These are phyloP conservation scores for Solen grandis DNA, from an alignment of 1,140 invertebrate species.

Conservation along the genomic window DNA sequence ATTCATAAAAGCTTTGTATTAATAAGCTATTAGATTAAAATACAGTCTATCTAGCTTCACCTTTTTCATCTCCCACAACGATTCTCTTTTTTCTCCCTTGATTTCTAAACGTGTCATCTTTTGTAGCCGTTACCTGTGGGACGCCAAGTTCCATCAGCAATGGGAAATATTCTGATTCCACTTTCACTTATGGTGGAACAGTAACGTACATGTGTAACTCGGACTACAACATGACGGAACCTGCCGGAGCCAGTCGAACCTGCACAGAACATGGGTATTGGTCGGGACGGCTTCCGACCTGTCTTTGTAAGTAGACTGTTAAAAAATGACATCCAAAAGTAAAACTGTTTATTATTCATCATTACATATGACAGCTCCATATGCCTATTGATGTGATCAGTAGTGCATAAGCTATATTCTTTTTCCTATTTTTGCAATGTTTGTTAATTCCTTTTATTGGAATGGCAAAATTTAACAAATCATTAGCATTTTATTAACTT, in stretches of 20 bases:
- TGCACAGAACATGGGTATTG: conserved; percentile 18
- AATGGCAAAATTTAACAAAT: neutral
- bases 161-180: neutral
- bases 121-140: conserved; percentile 8
- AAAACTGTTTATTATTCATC: neutral
- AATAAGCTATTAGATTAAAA: neutral
- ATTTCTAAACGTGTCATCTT: neutral
- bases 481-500: neutral
- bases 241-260: neutral
- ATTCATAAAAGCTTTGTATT: neutral
- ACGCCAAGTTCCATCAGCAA: neutral
- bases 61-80: neutral
- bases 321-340: neutral
- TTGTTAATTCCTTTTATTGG: neutral
- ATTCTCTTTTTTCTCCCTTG: too few relatives aligned
- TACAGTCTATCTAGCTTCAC: neutral
- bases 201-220: neutral
- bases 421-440: neutral
- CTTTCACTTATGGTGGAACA: neutral
- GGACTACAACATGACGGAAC: neutral
- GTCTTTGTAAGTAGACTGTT: neutral
- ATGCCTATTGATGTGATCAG: neutral
- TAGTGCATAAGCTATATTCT: neutral
- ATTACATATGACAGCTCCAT: neutral
- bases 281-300: neutral